phyloP scores from a whole-genome alignment of 2,888 invertebrate genomes.

The Pasiphila rectangulata region DNA sequence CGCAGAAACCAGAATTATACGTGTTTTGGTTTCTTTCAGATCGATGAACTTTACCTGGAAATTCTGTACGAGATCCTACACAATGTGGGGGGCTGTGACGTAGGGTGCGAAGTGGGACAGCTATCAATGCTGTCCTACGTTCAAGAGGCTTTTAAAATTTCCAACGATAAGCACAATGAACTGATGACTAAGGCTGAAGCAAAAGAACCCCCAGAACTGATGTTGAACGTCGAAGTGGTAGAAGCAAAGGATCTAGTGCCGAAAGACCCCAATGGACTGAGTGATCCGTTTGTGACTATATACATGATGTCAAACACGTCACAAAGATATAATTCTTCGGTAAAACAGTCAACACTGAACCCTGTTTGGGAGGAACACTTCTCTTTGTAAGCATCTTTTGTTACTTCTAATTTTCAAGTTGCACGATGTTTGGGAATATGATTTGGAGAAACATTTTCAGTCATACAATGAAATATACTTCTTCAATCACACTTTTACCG shows the following conservation, averaged over 20 bases:
- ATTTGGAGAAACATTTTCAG: too few relatives aligned
- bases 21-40: conserved; percentile 72
- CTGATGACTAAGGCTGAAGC: conserved; percentile 86
- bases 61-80: conserved; percentile 91
- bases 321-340: conserved; percentile 93
- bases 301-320: conserved; percentile 89
- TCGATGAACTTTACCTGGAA: conserved; percentile 92
- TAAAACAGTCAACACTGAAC: conserved; percentile 93
- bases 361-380: conserved; percentile 99
- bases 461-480: too few relatives aligned
- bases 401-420: neutral
- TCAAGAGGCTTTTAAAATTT: conserved; percentile 88
- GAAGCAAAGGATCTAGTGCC: conserved; percentile 92
- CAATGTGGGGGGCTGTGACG: conserved; percentile 91
- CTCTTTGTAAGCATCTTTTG: conserved; percentile 87
- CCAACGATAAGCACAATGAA: conserved; percentile 87
- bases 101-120: conserved; percentile 85
- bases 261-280: conserved; percentile 95
- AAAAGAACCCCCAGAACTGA: conserved; percentile 91
- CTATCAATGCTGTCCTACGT: conserved; percentile 86
- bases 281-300: conserved; percentile 98
- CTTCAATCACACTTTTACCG: too few relatives aligned
- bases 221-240: conserved; percentile 91
- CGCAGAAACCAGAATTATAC: too few relatives aligned
- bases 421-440: too few relatives aligned